Conservation (phyloP, 1,140 invertebrate species). For the Drosophila busckii region DNA sequence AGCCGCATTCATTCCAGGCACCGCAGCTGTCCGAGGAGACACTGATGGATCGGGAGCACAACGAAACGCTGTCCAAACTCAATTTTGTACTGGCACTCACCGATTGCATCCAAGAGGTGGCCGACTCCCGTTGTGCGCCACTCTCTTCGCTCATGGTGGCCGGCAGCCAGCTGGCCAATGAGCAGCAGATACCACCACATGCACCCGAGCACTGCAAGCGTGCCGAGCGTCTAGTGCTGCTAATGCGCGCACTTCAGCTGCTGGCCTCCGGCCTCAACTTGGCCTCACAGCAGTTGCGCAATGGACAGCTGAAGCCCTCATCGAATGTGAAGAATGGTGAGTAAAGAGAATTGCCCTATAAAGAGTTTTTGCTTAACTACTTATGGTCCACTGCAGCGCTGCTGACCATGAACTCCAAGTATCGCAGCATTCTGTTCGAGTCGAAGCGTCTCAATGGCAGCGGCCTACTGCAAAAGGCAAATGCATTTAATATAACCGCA, state of each 20-base stretch:
- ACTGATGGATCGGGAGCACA: constrained; percentile 94
- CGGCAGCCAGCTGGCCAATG: constrained; percentile 48
- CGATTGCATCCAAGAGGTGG: constrained; percentile 93
- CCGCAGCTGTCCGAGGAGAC: constrained; percentile 97
- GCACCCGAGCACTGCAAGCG: constrained; percentile 81
- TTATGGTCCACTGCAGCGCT: constrained; percentile 90
- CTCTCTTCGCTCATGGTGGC: constrained; percentile 81
- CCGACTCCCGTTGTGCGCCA: constrained; percentile 87
- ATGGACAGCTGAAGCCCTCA: constrained; percentile 91
- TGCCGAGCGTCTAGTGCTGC: constrained; percentile 94
- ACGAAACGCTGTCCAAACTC: constrained; percentile 94
- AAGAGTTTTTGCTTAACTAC: not conserved
- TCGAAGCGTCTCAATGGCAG: constrained; percentile 93
- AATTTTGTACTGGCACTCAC: constrained; percentile 95
- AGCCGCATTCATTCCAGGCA: constrained; percentile 87
- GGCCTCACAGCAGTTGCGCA: constrained; percentile 92
- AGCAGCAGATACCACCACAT: constrained; percentile 78
- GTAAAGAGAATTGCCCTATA: not conserved
- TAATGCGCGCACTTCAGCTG: constrained; percentile 93
- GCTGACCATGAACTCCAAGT: constrained; percentile 92
- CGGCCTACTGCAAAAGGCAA: constrained; percentile 85
- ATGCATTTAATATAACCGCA: constrained; percentile 88
- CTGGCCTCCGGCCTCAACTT: constrained; percentile 94
- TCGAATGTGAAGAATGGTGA: constrained; percentile 92
- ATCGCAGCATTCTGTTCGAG: constrained; percentile 90